Conservation (phyloP, 2,113 vertebrate species). For the Climacteris rufus region DNA sequence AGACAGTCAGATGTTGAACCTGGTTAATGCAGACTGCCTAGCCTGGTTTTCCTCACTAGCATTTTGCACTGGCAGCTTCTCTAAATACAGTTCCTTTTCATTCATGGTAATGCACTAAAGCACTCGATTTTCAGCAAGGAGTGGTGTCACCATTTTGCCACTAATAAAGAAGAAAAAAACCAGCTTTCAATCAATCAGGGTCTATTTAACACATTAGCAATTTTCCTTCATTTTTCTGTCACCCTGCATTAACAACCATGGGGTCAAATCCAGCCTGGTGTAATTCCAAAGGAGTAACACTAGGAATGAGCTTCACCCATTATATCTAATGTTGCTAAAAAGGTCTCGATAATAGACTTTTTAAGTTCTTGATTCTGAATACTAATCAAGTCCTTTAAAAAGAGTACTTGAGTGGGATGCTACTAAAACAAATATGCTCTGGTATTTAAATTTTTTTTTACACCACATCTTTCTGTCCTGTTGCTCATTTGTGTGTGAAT, state of each 20-base stretch:
- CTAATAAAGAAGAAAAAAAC: neutral
- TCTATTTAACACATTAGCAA: slow-evolving; percentile 39
- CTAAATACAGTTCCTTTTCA: neutral
- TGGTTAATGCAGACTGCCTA: neutral
- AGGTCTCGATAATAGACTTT: slow-evolving; percentile 43
- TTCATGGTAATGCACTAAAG: neutral
- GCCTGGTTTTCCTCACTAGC: neutral
- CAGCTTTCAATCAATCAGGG: slow-evolving; percentile 8
- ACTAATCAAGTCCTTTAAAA: slow-evolving; percentile 38
- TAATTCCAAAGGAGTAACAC: slow-evolving; percentile 28
- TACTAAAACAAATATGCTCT: slow-evolving; percentile 36
- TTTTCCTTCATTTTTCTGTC: slow-evolving; percentile 29
- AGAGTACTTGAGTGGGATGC: slow-evolving; percentile 25
- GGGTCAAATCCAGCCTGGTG: slow-evolving; percentile 23
- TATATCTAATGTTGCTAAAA: slow-evolving; percentile 11
- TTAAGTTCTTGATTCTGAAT: slow-evolving; percentile 37
- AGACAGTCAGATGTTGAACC: neutral
- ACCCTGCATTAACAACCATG: neutral
- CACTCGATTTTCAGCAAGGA: slow-evolving; percentile 8
- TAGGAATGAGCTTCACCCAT: neutral
- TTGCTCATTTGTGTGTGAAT: slow-evolving; percentile 15
- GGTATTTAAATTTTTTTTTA: neutral
- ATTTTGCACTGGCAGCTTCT: neutral
- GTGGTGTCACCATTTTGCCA: neutral
- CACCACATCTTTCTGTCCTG: neutral